A percentile compares a stretch with the other conserved stretches of the same genome.
Evolutionary conservation across 2,888 invertebrate species (phyloP).

Genomic region (Tipula helvola): DNA sequence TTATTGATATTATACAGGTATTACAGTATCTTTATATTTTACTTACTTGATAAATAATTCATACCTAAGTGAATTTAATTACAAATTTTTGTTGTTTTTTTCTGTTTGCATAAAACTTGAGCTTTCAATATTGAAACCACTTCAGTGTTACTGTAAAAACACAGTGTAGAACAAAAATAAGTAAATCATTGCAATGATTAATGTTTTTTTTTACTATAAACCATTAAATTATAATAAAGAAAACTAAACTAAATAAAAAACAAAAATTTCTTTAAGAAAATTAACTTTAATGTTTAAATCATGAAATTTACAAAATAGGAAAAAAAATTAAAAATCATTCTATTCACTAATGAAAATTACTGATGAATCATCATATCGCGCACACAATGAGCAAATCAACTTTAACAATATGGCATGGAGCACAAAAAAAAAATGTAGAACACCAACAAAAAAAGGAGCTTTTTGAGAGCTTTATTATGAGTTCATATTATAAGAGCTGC

Average conservation of each 20-base stretch:
- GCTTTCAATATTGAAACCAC: not conserved
- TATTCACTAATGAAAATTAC: not conserved
- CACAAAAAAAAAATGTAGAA: not conserved
- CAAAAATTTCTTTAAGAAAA: not conserved
- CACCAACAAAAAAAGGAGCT: not conserved
- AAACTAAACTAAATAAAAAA: not conserved
- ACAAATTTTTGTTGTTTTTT: not conserved
- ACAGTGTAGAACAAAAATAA: not conserved
- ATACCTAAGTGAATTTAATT: not conserved
- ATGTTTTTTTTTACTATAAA: not conserved
- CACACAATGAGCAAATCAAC: not conserved
- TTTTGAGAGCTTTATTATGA: not conserved
- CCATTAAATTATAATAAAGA: not conserved
- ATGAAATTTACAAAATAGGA: not conserved
- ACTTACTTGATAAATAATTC: not conserved
- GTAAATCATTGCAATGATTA: not conserved
- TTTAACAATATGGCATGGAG: not conserved
- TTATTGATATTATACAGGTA: not conserved
- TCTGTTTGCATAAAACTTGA: not conserved
- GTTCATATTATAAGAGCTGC: not conserved
- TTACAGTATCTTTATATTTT: not conserved
- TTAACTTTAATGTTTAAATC: conserved; percentile 4
- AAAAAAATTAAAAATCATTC: not conserved
- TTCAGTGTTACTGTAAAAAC: not conserved
- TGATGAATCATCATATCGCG: not conserved